Conservation (phyloP, 1,140 invertebrate species). For the Popillia japonica region DNA sequence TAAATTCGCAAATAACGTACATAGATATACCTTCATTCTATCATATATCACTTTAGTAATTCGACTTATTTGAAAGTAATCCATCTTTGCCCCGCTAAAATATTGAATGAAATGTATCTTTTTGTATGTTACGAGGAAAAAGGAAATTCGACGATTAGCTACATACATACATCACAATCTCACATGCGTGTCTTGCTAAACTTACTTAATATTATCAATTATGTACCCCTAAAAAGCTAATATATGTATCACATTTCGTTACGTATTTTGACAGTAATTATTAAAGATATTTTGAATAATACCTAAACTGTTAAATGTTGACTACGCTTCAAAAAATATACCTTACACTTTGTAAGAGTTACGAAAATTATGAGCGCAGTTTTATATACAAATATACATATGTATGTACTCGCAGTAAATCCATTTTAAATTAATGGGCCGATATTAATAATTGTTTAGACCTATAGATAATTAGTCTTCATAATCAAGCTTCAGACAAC, state of each 20-base stretch:
- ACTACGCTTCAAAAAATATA: neutral
- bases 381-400: neutral
- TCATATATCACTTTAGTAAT: too few relatives aligned
- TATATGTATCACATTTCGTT: slow-evolving; percentile 26
- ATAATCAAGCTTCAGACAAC: neutral
- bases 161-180: slow-evolving; percentile 36
- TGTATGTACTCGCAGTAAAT: neutral
- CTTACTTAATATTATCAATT: neutral
- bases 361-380: neutral
- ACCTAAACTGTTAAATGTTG: neutral
- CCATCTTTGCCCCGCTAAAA: too few relatives aligned
- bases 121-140: neutral
- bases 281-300: too few relatives aligned
- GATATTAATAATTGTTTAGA: neutral
- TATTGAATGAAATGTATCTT: too few relatives aligned
- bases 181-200: slow-evolving; percentile 51
- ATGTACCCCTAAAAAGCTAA: slow-evolving; percentile 26
- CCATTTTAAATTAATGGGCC: neutral
- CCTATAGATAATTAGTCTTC: neutral
- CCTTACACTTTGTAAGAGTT: neutral
- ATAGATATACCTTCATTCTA: too few relatives aligned
- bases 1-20: too few relatives aligned
- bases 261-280: neutral
- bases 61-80: too few relatives aligned
- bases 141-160: neutral